Evolutionary conservation across 2,113 vertebrate species (phyloP).

Genomic region (Epinephelus fuscoguttatus): DNA sequence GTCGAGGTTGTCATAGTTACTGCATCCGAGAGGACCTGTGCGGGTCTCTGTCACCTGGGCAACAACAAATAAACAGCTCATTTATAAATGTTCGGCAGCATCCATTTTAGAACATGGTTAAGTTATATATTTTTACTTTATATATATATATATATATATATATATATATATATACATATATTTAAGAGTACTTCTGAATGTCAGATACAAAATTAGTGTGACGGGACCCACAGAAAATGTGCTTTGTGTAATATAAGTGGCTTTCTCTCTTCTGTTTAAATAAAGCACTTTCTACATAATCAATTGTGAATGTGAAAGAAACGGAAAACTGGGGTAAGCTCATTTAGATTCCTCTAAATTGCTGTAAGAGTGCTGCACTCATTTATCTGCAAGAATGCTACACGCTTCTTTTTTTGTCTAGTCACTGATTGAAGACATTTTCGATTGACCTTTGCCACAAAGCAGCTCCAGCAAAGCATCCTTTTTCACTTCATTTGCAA

Average conservation of each 20-base stretch:
- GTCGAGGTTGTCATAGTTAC: conserved; percentile 99
- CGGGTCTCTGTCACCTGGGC: conserved; percentile 96
- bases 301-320: conserved; percentile 30
- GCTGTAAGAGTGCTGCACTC: conserved; percentile 13
- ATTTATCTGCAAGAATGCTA: conserved; percentile 36
- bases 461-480: conserved; percentile 39
- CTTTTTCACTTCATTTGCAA: conserved; percentile 73
- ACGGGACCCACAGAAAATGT: not conserved
- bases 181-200: not conserved
- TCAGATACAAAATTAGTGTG: not conserved
- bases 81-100: conserved; percentile 9
- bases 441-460: conserved; percentile 74
- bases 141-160: too few species aligned
- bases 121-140: not conserved
- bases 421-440: conserved; percentile 68
- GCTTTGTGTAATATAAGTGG: not conserved
- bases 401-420: conserved; percentile 5
- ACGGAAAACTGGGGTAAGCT: conserved; percentile 27
- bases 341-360: conserved; percentile 44
- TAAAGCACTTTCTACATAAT: conserved; percentile 33
- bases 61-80: conserved; percentile 70
- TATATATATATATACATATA: not conserved
- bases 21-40: conserved; percentile 98
- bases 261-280: conserved; percentile 13
- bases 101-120: conserved; percentile 4